Percentiles rank a stretch among this genome's conserved stretches.
Evolutionary conservation across 2,888 invertebrate species (phyloP).

Genomic region (Atethmia centrago): DNA sequence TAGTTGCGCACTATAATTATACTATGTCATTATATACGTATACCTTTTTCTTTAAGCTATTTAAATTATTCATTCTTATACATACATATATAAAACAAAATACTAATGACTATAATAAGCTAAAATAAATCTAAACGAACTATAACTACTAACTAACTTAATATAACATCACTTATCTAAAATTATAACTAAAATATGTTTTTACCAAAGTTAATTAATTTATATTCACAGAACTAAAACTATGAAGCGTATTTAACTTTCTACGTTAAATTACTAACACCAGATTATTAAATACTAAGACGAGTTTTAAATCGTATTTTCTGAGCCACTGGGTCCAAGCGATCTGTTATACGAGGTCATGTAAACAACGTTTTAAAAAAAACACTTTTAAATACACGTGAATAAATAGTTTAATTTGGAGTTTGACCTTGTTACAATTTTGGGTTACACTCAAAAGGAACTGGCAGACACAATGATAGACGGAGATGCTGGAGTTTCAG

Average conservation of each 20-base stretch:
- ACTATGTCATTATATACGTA: neutral
- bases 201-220: neutral
- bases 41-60: neutral
- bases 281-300: constrained; percentile 32
- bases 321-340: constrained; percentile 58
- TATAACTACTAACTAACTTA: neutral
- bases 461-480: too few relatives aligned
- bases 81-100: neutral
- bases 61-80: neutral
- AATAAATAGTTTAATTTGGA: too few relatives aligned
- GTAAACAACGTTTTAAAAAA: too few relatives aligned
- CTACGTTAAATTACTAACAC: constrained; percentile 4
- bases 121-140: neutral
- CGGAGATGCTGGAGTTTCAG: too few relatives aligned
- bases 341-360: too few relatives aligned
- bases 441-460: too few relatives aligned
- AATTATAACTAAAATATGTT: neutral
- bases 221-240: neutral
- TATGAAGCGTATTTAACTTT: neutral
- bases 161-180: neutral
- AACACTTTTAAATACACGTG: too few relatives aligned
- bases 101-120: neutral
- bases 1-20: neutral
- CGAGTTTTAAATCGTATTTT: constrained; percentile 66
- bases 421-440: too few relatives aligned